Conservation (phyloP, 2,797 vertebrate species). For the Periophthalmus magnuspinnatus region DNA sequence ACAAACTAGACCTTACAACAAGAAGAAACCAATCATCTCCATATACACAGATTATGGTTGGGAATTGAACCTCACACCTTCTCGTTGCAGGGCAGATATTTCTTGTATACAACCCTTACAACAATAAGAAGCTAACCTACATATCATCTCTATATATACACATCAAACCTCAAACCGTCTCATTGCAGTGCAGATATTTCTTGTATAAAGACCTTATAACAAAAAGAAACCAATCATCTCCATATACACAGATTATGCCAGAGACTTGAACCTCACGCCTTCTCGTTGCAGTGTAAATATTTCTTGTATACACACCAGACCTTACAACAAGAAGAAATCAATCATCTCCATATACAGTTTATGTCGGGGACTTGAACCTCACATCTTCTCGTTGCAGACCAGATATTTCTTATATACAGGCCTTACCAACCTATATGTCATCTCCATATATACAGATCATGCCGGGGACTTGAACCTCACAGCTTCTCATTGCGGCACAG, state of each 20-base stretch:
- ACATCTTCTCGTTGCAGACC: neutral
- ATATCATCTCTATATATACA: too few relatives aligned
- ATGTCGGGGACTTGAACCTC: neutral
- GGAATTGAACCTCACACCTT: neutral
- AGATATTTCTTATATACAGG: neutral
- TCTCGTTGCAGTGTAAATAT: neutral
- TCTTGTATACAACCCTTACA: neutral
- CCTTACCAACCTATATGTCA: too few relatives aligned
- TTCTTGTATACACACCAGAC: neutral
- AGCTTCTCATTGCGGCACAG: neutral
- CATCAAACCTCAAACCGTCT: neutral
- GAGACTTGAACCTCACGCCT: neutral
- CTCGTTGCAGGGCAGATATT: neutral
- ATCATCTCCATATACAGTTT: too few relatives aligned
- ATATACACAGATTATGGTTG: neutral
- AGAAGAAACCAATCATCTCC: too few relatives aligned
- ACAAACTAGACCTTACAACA: too few relatives aligned
- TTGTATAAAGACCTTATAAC: too few relatives aligned
- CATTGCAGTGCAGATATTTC: too few relatives aligned
- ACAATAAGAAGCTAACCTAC: too few relatives aligned
- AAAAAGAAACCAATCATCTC: too few relatives aligned
- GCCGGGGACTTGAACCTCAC: neutral
- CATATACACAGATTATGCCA: neutral
- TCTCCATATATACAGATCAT: too few relatives aligned
- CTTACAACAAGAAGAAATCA: too few relatives aligned